phyloP scores from a whole-genome alignment of 2,113 vertebrate species.

The Trogon surrucura region DNA sequence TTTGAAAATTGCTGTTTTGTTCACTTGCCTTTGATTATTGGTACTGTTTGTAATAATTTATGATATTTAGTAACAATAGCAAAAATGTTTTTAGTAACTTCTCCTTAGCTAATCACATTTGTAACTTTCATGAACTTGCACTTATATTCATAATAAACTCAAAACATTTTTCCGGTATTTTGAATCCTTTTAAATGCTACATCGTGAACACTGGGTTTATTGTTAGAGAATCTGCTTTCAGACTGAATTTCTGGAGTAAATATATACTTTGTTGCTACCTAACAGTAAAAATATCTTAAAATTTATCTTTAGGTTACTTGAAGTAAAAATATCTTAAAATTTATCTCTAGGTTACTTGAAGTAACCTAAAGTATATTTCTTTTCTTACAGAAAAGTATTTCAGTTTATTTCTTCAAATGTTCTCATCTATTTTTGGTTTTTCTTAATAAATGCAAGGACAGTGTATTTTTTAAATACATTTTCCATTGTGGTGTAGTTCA shows the following conservation, averaged over 20 bases:
- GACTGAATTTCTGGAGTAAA: neutral
- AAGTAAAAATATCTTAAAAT: neutral
- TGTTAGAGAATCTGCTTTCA: neutral
- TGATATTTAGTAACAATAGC: neutral
- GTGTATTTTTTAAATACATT: neutral
- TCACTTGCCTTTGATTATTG: neutral
- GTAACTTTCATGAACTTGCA: neutral
- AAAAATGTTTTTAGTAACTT: neutral
- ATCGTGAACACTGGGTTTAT: neutral
- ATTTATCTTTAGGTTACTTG: neutral
- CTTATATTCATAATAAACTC: neutral
- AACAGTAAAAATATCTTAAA: neutral
- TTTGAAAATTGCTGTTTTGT: neutral
- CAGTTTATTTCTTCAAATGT: neutral
- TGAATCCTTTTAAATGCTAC: neutral
- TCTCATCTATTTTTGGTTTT: neutral
- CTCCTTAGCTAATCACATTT: neutral
- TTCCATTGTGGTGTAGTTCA: neutral
- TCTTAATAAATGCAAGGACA: neutral
- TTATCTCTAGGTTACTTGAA: neutral
- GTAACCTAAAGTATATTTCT: neutral
- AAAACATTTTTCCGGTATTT: neutral
- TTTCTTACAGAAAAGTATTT: neutral
- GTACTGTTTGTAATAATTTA: neutral
- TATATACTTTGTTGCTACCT: neutral